Evolutionary conservation across 2,888 invertebrate species (phyloP).

Genomic region (Drosophila monieri): DNA sequence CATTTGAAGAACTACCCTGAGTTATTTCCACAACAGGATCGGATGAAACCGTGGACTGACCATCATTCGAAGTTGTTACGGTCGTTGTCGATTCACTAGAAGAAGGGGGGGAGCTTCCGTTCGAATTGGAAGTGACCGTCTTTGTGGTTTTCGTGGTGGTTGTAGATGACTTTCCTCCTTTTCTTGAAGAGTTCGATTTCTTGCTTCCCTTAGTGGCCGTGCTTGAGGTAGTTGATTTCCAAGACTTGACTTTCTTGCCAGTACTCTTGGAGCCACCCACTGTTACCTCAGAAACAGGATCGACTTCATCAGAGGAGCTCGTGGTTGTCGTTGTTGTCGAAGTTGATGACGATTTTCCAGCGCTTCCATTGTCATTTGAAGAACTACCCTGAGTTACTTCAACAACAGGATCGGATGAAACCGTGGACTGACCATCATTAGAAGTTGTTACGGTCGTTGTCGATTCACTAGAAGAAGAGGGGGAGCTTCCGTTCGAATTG

Average conservation of each 20-base stretch:
- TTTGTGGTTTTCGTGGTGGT: background rate
- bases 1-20: background rate
- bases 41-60: background rate
- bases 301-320: background rate
- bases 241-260: too few species aligned
- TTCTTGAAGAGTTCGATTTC: background rate
- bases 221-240: too few species aligned
- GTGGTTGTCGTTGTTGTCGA: constrained; percentile 7
- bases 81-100: constrained; percentile 1
- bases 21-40: too few species aligned
- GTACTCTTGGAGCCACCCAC: too few species aligned
- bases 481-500: background rate
- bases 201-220: too few species aligned
- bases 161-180: background rate
- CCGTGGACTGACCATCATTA: too few species aligned
- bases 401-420: background rate
- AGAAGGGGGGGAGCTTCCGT: background rate
- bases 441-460: too few species aligned
- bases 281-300: background rate
- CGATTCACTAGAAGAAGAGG: too few species aligned
- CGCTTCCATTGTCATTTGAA: background rate
- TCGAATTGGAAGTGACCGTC: background rate
- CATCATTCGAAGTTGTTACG: background rate
- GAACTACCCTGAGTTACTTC: background rate
- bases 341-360: constrained; percentile 7